Conservation (phyloP, 2,797 vertebrate genomes). For the Parauchenoglanis ngamensis region DNA sequence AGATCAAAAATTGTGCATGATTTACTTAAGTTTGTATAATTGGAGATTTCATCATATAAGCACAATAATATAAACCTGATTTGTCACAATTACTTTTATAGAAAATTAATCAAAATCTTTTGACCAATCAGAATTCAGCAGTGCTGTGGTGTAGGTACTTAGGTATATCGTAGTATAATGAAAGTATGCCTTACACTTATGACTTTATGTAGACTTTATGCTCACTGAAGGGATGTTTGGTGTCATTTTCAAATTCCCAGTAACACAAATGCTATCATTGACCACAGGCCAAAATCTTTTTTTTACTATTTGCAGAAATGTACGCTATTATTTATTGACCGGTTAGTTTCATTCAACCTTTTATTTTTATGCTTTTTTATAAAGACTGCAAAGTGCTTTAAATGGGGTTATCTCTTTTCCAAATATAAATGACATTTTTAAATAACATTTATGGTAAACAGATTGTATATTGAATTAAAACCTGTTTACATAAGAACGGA, state of each 20-base stretch:
- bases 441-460: background rate
- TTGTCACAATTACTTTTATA: background rate
- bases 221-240: background rate
- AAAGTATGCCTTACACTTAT: background rate
- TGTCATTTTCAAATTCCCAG: background rate
- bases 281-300: background rate
- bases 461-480: background rate
- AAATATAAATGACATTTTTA: background rate
- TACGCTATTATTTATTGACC: background rate
- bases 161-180: background rate
- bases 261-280: background rate
- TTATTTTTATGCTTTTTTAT: background rate
- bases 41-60: background rate
- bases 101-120: background rate
- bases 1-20: background rate
- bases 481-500: background rate
- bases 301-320: background rate
- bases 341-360: background rate
- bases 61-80: background rate
- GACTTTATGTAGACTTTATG: background rate
- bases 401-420: background rate
- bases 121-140: conserved; percentile 2
- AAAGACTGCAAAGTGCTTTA: background rate
- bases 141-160: background rate
- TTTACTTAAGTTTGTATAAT: background rate